Evolutionary conservation across 2,113 vertebrate genomes (phyloP).

Genomic region (Leucopsar rothschildi): DNA sequence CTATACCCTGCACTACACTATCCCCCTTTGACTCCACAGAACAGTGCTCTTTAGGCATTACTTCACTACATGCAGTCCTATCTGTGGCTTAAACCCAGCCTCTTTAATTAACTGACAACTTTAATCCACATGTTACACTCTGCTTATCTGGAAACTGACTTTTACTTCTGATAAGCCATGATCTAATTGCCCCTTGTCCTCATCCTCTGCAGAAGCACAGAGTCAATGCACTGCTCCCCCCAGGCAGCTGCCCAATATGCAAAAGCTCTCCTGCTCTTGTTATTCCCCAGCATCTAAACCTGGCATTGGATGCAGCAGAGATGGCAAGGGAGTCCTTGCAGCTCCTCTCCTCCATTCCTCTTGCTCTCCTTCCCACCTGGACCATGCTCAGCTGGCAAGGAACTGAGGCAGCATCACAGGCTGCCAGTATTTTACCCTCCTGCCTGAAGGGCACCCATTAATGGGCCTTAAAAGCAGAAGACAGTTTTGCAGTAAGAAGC

Average conservation of each 20-base stretch:
- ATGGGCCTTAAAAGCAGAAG: neutral
- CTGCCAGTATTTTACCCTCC: fast-evolving
- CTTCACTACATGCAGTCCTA: neutral
- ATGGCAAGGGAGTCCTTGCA: neutral
- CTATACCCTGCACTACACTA: neutral
- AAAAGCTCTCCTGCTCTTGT: neutral
- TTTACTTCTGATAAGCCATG: neutral
- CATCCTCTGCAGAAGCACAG: neutral
- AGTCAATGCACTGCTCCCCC: neutral
- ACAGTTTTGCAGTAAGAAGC: neutral
- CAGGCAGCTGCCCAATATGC: neutral
- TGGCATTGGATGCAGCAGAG: neutral
- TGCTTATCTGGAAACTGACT: slow-evolving; percentile 5
- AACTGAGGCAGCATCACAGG: neutral
- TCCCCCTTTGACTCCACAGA: neutral
- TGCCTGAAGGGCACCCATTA: neutral
- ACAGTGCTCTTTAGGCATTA: neutral
- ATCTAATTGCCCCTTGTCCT: neutral
- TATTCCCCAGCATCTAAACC: neutral
- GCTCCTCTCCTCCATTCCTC: neutral
- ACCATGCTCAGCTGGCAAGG: neutral
- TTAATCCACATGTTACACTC: neutral
- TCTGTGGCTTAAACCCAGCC: neutral
- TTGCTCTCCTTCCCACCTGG: neutral
- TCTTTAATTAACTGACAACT: slow-evolving; percentile 8